Evolutionary conservation across 2,113 vertebrate genomes (phyloP), one percentile per base, ranked within the genome.

Genomic region (Caloenas nicobarica): DNA sequence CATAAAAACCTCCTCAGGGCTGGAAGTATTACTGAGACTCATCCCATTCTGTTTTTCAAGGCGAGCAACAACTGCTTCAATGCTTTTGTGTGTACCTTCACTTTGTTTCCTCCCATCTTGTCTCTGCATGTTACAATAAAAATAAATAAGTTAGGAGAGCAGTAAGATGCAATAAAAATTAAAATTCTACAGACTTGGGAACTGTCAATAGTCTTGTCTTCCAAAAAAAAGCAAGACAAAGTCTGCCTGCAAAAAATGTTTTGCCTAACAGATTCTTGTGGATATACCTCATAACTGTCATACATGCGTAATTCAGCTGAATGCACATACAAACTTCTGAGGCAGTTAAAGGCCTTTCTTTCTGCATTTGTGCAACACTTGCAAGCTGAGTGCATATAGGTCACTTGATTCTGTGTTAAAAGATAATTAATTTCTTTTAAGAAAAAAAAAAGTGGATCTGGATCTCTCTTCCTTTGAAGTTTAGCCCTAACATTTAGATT

Each of bases 21-120:
- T 97, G 28, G 97, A 96, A 96, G 91, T 94, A 88, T 89, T 98
- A 97, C 98, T 97, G 86, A 98, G 97, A 88, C 97, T 98, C 98
- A 98, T 98, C 82, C 98, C 98, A 83, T 98, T 98, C 97, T 98
- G 98, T 84, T 98, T 98, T 91, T 98, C 98, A 91, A 99, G 97
- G 36, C 99, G 99, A 89, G 99, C 99, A 96, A 99, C 99, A 96
- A 99, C 99, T 22, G 99, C 99, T 88, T 99, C 99, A 89, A 99
- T 98, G 98, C 99, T 99, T 97, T 98, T 98, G 95, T 98, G 98
- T n/a, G 98, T 96, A 92, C 97, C 98, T 97, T 98, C 98, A 40
- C 97, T 98, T 88, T 97, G 98, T 95, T 98, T 98, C 89, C 98
- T 98, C 72, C 98, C 98, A 86, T 98, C 98, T n/a, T 98, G 98